Base-by-base conservation (phyloP, 2,113 vertebrate species). In the Megaptera novaeangliae region DNA sequence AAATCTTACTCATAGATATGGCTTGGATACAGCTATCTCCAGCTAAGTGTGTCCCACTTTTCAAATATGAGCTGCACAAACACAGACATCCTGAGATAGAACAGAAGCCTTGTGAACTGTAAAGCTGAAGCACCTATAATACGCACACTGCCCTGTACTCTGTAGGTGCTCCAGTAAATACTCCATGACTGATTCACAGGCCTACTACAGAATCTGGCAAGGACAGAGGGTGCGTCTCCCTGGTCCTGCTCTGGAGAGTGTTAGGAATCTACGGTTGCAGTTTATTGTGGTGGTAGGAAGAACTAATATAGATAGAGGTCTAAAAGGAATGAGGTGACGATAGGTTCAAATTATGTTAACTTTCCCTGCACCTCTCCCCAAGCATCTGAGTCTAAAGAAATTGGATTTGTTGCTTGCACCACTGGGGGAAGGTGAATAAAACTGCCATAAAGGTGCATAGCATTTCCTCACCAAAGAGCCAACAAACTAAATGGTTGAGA, bases 111-210 rank as follows among this genome's bases (percentile, higher is more conserved):
- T 93, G 91, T 64, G 72, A 88, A 68, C 59, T 7, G 4, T 0
- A 71, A 44, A 74, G 57, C 68, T 44, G 29, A 66, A 77, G 83
- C 93, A 74, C 91, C 82, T 89, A 71, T 77, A 52, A 74, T 4
- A n/a, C 39, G 55, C 75, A 57, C 93, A 68, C 63, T 82, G 91
- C 69, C 78, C 74, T 69, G 72, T n/a, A 20, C 64, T 41, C 71
- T 68, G 59, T 68, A 92, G 86, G n/a, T 78, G 55, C 66, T 34
- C 34, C 96, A 21, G 31, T 71, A 94, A 95, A 97, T 88, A 88
- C 77, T 69, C 29, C 1, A 29, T 1, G 29, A 88, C 94, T 94
- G 93, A 94, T 78, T 92, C 96, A 93, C 66, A 36, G 11, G 64
- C 59, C 93, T 94, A 44, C 81, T 72, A 84, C 36, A 68, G 68